Evolutionary conservation across 2,113 vertebrate species (phyloP), one percentile per base, ranked within the genome.

Genomic region (Corythornis madagascariensis): DNA sequence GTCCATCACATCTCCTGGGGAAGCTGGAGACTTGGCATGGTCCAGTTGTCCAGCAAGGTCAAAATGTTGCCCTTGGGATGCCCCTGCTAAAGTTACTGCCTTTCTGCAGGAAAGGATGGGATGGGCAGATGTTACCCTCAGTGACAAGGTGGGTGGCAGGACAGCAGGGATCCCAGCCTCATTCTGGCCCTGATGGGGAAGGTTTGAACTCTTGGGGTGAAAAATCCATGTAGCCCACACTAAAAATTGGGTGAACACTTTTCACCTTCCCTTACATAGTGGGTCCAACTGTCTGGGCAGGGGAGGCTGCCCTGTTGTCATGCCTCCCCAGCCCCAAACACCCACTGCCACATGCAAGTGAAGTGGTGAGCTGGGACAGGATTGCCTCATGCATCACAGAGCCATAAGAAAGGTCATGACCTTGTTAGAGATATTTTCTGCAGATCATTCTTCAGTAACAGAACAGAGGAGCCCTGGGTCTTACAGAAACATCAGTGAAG

Each of bases 281-380:
- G 42, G 24, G 29, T 60, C 29, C 20, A n/a, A 2, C 3, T 7
- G 8, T 33, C 6, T 0, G 2, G 13, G 9, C 21, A 24, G 22
- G 24, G 7, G 13, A 50, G 16, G 10, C 25, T 86, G 65, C 18
- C 55, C 31, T 0, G 0, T 16, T 31, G 16, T 38, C 50, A 25
- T 19, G 24, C 10, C 29, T 29, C 67, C 6, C 25, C 4, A 14
- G 4, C 25, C 42, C 47, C 19, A 24, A 35, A 55, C 24, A 25
- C 26, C 28, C 3, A 0, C 9, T 19, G 38, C 21, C 38, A 20
- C 1, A 0, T 2, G 11, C 5, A 13, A 25, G 11, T 7, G 47
- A 50, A 18, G 28, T 2, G 19, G 10, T 13, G 45, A 83, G 6
- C 43, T 31, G 64, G 22, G 22, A 5, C 43, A 20, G 45, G 26